These are phyloP conservation scores for Phyllostomus hastatus DNA, from an alignment of 2,113 vertebrate genomes.

Conservation along the genomic window DNA sequence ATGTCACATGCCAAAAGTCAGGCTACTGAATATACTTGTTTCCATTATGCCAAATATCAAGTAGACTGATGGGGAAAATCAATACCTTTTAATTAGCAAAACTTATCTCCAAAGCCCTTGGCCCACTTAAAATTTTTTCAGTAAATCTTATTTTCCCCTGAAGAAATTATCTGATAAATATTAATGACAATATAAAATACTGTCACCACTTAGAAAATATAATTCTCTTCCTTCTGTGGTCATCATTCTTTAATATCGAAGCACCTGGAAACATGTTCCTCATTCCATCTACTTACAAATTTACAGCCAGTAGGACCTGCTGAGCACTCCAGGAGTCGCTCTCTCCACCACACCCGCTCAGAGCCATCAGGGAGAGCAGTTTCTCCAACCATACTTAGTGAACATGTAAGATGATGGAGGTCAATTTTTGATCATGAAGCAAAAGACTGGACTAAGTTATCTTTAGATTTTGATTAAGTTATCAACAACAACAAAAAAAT, in stretches of 20 bases:
- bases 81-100: neutral
- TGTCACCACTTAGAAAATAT: neutral
- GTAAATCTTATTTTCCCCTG: neutral
- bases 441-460: neutral
- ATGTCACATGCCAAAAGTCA: neutral
- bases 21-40: neutral
- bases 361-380: neutral
- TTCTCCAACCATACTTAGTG: neutral
- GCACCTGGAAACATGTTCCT: neutral
- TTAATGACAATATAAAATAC: neutral
- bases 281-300: neutral
- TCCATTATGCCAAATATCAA: neutral
- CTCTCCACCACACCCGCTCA: neutral
- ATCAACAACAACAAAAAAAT: neutral
- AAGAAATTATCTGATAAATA: neutral
- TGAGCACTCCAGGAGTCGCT: neutral
- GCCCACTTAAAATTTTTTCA: neutral
- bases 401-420: neutral
- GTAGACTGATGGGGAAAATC: neutral
- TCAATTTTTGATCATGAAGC: neutral
- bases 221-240: neutral
- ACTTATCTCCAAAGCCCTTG: neutral
- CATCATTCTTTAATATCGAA: slow-evolving; percentile 13
- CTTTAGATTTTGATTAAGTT: neutral
- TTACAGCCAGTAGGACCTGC: neutral